Conservation (phyloP, 2,113 vertebrate species). For the Centropristis striata region DNA sequence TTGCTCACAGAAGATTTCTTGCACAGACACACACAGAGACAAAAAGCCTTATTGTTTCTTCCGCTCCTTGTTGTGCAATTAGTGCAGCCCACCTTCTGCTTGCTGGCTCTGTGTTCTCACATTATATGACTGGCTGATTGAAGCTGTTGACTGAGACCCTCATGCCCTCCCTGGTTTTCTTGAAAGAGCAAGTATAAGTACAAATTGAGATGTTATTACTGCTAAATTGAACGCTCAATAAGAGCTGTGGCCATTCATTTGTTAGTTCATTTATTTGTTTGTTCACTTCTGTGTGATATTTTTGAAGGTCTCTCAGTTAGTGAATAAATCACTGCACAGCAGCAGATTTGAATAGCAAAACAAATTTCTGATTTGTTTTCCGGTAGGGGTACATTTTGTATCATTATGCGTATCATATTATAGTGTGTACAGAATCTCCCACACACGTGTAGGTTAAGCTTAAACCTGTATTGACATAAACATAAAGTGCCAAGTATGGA, state of each 20-base stretch:
- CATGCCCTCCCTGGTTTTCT: constrained; percentile 13
- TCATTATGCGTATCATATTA: neutral
- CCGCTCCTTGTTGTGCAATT: constrained; percentile 31
- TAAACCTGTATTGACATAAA: neutral
- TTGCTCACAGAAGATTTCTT: constrained; percentile 11
- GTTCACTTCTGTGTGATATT: constrained; percentile 40
- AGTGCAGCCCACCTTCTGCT: constrained; percentile 11
- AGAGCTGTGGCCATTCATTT: constrained; percentile 60
- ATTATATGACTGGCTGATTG: constrained; percentile 37
- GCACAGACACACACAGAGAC: constrained; percentile 2
- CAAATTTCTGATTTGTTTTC: constrained; percentile 26
- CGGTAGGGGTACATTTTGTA: neutral
- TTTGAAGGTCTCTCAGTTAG: constrained; percentile 29
- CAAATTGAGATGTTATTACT: constrained; percentile 60
- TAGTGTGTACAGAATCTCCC: neutral
- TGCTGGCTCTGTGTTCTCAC: neutral
- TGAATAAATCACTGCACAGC: constrained; percentile 16
- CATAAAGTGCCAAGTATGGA: neutral
- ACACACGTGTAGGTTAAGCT: neutral
- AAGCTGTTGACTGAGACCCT: constrained; percentile 56
- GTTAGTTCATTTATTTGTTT: constrained; percentile 45
- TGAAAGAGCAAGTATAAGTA: constrained; percentile 30
- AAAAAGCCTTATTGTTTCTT: constrained; percentile 23
- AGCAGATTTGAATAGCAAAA: constrained; percentile 21
- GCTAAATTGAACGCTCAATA: constrained; percentile 58